These are phyloP conservation scores for Himantopus leucocephalus DNA, from an alignment of 2,113 vertebrate genomes.

Conservation along the genomic window DNA sequence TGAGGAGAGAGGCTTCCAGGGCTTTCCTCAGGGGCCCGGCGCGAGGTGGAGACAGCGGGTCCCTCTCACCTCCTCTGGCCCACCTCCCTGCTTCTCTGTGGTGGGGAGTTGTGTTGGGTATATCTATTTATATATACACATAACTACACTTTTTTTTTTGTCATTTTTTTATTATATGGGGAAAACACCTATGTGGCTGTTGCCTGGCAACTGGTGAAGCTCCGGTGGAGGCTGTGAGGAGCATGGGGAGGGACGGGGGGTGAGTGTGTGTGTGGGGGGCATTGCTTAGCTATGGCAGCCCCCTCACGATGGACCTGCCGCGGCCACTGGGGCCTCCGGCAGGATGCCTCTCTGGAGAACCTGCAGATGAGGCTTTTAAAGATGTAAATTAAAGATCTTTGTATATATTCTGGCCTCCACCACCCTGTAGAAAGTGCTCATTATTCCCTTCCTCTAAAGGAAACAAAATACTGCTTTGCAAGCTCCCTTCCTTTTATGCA, in stretches of 20 bases:
- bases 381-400: background rate
- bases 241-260: background rate
- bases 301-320: background rate
- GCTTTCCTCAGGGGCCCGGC: background rate
- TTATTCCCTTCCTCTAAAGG: background rate
- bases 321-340: rapidly evolving
- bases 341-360: background rate
- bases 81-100: background rate
- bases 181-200: background rate
- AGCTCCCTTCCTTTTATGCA: background rate
- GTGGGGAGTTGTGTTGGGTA: background rate
- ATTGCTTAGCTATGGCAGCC: conserved; percentile 11
- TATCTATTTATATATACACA: rapidly evolving
- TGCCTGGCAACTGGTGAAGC: conserved; percentile 53
- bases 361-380: background rate
- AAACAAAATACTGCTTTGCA: background rate
- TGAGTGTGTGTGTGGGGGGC: background rate
- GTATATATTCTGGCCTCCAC: background rate
- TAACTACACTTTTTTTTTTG: too few relatives aligned
- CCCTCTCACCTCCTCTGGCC: background rate
- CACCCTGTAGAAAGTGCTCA: background rate
- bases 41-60: rapidly evolving
- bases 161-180: background rate
- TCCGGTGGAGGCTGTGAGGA: background rate
- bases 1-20: background rate